phyloP scores from a whole-genome alignment of 2,797 vertebrate species.

The Meriones psammophilus region DNA sequence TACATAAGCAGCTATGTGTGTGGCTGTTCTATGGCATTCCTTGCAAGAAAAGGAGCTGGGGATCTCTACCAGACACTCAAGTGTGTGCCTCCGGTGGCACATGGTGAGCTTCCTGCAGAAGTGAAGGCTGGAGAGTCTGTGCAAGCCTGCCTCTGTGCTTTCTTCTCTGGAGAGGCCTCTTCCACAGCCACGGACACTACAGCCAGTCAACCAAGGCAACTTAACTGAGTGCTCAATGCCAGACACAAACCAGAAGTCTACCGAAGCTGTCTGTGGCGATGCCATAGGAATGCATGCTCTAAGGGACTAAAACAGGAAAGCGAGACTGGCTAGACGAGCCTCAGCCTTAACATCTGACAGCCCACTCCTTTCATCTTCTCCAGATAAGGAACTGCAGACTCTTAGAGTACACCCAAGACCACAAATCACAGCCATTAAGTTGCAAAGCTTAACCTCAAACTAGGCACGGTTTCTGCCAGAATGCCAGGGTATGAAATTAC shows the following conservation, averaged over 20 bases:
- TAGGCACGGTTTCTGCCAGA: conserved; percentile 27
- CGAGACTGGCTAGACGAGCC: neutral
- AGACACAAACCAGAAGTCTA: conserved; percentile 41
- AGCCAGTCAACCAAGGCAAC: conserved; percentile 18
- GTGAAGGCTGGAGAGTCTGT: neutral
- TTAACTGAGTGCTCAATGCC: neutral
- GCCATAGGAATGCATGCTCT: neutral
- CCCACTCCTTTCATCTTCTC: conserved; percentile 24
- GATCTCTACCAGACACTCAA: neutral
- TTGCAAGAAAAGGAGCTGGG: neutral
- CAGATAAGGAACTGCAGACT: conserved; percentile 42
- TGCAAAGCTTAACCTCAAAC: conserved; percentile 60
- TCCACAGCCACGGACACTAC: conserved; percentile 10
- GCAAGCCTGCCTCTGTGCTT: conserved; percentile 13
- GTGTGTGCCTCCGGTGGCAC: neutral
- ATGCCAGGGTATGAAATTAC: conserved; percentile 27
- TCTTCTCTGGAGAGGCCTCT: neutral
- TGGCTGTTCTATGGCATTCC: neutral
- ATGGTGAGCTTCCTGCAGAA: neutral
- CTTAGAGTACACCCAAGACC: conserved; percentile 13
- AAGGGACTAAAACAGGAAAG: conserved; percentile 56
- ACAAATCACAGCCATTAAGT: conserved; percentile 40
- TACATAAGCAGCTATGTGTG: neutral
- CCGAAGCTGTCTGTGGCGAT: neutral
- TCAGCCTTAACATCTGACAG: neutral